phyloP scores from a whole-genome alignment of 2,113 vertebrate genomes.

The Barnardius zonarius region DNA sequence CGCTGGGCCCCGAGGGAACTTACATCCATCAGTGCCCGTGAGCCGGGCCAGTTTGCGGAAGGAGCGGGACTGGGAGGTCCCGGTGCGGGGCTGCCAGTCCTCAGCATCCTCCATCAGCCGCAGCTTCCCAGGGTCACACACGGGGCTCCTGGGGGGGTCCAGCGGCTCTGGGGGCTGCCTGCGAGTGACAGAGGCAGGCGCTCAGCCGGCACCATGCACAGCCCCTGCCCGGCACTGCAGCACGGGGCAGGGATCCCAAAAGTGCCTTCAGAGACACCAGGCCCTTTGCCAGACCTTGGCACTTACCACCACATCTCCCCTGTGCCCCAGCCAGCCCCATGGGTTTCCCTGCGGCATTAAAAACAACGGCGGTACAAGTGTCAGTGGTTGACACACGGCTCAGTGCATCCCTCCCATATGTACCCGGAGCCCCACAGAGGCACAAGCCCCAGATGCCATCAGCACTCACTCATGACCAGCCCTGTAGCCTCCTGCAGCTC shows the following conservation, averaged over 20 bases:
- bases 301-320: constrained; percentile 17
- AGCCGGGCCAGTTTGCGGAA: constrained; percentile 21
- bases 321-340: background rate
- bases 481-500: background rate
- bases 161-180: constrained; percentile 82
- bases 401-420: background rate
- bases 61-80: constrained; percentile 64
- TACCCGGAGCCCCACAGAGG: background rate
- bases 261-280: background rate
- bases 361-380: background rate
- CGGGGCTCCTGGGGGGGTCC: constrained; percentile 69
- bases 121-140: constrained; percentile 90
- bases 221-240: background rate
- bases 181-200: constrained; percentile 1
- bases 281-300: background rate
- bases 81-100: constrained; percentile 92
- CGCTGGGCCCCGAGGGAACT: constrained; percentile 51
- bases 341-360: background rate
- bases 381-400: background rate
- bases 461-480: background rate
- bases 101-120: constrained; percentile 88
- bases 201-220: background rate
- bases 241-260: background rate
- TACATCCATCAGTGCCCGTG: constrained; percentile 70
- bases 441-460: fast-evolving